A percentile compares a stretch with the other conserved stretches of the same genome.
Conservation (phyloP, 2,797 vertebrate species). For the Corythornis leucogaster region DNA sequence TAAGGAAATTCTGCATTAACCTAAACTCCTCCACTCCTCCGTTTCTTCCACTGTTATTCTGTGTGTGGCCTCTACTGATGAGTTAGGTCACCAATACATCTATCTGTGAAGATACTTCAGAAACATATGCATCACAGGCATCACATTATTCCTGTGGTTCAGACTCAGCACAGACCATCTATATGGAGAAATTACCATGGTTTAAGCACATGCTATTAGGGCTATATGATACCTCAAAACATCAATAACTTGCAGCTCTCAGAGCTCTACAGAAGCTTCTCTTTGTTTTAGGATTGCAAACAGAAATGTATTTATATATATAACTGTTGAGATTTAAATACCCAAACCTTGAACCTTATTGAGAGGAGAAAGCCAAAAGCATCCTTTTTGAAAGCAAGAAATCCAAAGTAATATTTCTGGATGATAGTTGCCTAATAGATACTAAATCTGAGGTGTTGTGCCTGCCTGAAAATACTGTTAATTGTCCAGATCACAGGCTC, state of each 20-base stretch:
- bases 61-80: constrained; percentile 61
- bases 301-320: neutral
- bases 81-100: neutral
- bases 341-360: neutral
- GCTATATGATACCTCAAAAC: neutral
- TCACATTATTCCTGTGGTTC: neutral
- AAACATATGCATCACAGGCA: neutral
- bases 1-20: constrained; percentile 72
- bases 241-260: neutral
- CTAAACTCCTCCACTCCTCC: constrained; percentile 33
- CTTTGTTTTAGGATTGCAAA: neutral
- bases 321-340: neutral
- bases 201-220: neutral
- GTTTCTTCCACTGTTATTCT: constrained; percentile 38
- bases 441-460: neutral
- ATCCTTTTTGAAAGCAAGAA: neutral
- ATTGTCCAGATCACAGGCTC: constrained; percentile 9
- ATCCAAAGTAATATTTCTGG: neutral
- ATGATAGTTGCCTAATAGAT: neutral
- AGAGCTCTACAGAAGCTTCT: neutral
- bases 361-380: neutral
- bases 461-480: neutral
- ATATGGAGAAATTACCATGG: neutral
- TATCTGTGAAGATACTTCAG: constrained; percentile 9
- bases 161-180: neutral